A percentile compares a stretch with the other conserved stretches of the same genome.
Evolutionary conservation across 1,140 invertebrate genomes (phyloP).

Genomic region (Harlomillsia oculata): DNA sequence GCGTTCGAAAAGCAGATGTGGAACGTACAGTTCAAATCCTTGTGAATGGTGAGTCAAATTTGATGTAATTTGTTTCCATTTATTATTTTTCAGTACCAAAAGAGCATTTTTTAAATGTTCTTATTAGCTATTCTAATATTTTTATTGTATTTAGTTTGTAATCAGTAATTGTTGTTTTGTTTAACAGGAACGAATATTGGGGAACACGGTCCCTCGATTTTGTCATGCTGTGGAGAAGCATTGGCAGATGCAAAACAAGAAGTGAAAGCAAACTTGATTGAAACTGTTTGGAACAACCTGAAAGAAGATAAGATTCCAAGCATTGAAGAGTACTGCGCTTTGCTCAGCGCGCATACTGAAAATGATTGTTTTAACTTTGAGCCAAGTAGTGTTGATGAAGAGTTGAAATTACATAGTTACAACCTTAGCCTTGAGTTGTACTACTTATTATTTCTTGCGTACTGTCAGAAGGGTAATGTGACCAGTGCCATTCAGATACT

Average conservation of each 20-base stretch:
- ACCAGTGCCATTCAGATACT: slow-evolving; percentile 8
- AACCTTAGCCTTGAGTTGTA: slow-evolving; percentile 1
- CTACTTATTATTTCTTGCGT: slow-evolving; percentile 8
- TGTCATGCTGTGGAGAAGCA: neutral
- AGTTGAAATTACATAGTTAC: neutral
- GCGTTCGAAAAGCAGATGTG: slow-evolving; percentile 1
- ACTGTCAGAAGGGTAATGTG: slow-evolving; percentile 19
- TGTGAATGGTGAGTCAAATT: too few species aligned
- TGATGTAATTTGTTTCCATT: too few species aligned
- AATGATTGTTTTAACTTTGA: neutral
- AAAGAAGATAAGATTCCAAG: neutral
- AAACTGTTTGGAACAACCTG: neutral
- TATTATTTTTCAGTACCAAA: too few species aligned
- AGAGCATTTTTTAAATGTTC: too few species aligned
- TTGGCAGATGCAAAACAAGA: neutral
- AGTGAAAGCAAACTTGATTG: neutral
- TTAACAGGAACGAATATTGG: neutral
- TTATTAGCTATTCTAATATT: too few species aligned
- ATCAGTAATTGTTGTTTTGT: too few species aligned
- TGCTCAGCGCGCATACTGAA: neutral
- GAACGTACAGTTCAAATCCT: neutral
- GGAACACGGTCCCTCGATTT: neutral
- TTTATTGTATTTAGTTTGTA: too few species aligned
- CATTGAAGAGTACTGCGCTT: neutral
- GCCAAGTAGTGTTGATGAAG: neutral